These are phyloP conservation scores for Alaudala cheleensis DNA, from an alignment of 2,113 vertebrate genomes.

Conservation along the genomic window DNA sequence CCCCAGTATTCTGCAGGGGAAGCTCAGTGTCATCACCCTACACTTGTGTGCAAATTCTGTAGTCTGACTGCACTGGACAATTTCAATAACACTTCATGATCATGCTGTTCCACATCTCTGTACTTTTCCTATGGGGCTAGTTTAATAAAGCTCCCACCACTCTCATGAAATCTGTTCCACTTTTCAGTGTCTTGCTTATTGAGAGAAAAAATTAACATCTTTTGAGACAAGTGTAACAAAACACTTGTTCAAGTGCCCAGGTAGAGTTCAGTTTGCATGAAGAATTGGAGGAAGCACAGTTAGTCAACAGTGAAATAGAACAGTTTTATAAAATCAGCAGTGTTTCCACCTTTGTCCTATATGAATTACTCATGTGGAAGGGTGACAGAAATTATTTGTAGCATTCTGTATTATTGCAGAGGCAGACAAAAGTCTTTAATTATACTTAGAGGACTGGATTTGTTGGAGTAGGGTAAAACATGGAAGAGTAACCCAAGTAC, in stretches of 20 bases:
- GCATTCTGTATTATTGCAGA: not conserved
- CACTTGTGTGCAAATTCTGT: not conserved
- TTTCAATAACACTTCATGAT: not conserved
- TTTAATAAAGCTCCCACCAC: not conserved
- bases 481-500: not conserved
- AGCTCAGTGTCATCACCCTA: not conserved
- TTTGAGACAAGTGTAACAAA: constrained; percentile 22
- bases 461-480: not conserved
- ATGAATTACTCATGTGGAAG: not conserved
- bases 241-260: not conserved
- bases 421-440: not conserved
- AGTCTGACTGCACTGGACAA: not conserved
- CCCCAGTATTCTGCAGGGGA: not conserved
- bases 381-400: not conserved
- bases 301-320: not conserved
- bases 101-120: not conserved
- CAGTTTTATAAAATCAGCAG: not conserved
- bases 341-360: not conserved
- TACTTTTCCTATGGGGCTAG: not conserved
- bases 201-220: not conserved
- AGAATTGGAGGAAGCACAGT: not conserved
- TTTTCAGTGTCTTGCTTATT: not conserved
- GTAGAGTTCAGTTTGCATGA: not conserved
- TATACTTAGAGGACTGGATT: not conserved
- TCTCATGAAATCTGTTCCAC: not conserved